Conservation (phyloP, 2,888 invertebrate genomes). For the Ethmia dodecea region DNA sequence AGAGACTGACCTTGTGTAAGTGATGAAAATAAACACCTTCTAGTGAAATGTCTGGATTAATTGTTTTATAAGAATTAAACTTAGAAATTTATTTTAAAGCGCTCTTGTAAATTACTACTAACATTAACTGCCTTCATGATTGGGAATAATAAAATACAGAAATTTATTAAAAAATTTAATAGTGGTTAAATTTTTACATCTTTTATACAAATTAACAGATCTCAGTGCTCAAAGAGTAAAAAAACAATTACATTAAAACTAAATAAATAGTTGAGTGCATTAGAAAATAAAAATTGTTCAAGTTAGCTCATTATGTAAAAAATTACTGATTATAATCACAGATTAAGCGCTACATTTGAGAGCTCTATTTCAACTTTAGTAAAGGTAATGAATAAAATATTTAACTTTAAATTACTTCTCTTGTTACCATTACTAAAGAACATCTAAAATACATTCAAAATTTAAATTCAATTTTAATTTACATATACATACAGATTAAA, state of each 20-base stretch:
- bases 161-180: slow-evolving; percentile 47
- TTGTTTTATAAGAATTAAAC: no score
- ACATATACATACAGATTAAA: no score
- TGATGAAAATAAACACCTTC: no score
- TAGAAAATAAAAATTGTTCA: slow-evolving; percentile 59
- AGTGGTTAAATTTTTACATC: slow-evolving; percentile 51
- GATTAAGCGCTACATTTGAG: slow-evolving; percentile 66
- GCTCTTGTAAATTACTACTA: no score
- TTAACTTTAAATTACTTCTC: no score
- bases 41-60: no score
- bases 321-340: slow-evolving; percentile 66
- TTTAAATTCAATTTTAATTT: no score
- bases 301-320: slow-evolving; percentile 54
- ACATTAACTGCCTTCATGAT: no score
- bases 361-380: slow-evolving; percentile 33
- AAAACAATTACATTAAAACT: slow-evolving; percentile 62
- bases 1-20: slow-evolving; percentile 21
- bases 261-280: slow-evolving; percentile 72
- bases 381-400: no score
- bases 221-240: slow-evolving; percentile 70
- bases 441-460: no score
- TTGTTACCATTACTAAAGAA: no score
- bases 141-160: not conserved
- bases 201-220: slow-evolving; percentile 74
- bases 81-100: no score